Evolutionary conservation across 2,888 invertebrate genomes (phyloP), one percentile per base, ranked within the genome.

Genomic region (Panopea generosa): DNA sequence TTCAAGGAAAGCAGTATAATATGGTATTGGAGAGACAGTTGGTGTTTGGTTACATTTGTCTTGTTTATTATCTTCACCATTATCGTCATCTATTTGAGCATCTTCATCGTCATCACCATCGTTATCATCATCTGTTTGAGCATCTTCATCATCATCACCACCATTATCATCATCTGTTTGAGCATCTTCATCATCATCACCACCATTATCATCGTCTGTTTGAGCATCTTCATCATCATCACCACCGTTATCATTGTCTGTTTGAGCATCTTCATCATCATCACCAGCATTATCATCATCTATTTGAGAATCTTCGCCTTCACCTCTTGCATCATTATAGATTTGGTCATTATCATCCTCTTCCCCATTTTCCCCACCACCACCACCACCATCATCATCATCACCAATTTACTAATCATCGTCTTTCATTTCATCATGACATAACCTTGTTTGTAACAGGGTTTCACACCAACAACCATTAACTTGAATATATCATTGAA

Each of bases 51-150:
- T n/a, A n/a, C n/a, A n/a, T n/a, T n/a, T 26, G 2, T 49, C 47
- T 1, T 49, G 33, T 1, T 49, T 26, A 4, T 61, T 2, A 43
- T 49, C 27, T 2, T 49, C 47, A 45, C 49, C 47, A 49, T 49
- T 26, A 61, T 24, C 47, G 6, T 49, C 47, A 61, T 61, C 47
- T 29, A 49, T 26, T 49, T 61, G 33, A 61, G 45, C 47, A 61
- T 61, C 47, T 49, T 61, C 47, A 61, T 61, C 47, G 7, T 61
- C 47, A 61, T 49, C 29, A 61, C 49, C 47, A 61, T 61, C 47
- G 49, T 61, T 26, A 61, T 61, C 47, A 61, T 61, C 47, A 61
- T 61, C 26, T 29, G 45, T 26, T 49, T 61, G 33, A 61, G 45
- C 27, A 45, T 59, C 9, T 40, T 59, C 40, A 59, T 59, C 43